Conservation (phyloP, 2,888 invertebrate species). For the Chymomyza procnemis region DNA sequence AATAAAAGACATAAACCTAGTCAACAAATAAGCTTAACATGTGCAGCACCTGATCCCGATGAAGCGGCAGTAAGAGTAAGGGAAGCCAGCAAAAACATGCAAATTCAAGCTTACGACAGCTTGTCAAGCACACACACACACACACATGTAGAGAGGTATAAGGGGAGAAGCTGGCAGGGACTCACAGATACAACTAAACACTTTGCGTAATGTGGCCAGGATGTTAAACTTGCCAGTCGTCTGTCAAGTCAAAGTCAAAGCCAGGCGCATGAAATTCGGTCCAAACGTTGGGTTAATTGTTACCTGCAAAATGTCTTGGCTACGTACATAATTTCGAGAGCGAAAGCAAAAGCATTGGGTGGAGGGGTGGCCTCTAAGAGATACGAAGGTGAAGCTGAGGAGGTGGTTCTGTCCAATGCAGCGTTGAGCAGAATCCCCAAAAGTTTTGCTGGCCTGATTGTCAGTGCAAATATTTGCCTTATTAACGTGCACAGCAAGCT, state of each 20-base stretch:
- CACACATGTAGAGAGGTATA: background rate
- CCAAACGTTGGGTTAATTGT: constrained; percentile 17
- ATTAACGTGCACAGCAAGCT: constrained; percentile 41
- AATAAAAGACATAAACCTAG: background rate
- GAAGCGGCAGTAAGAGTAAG: background rate
- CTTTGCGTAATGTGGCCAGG: constrained; percentile 14
- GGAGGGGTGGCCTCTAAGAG: background rate
- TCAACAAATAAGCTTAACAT: background rate
- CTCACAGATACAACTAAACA: background rate
- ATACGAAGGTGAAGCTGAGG: background rate
- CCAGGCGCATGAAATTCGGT: constrained; percentile 24
- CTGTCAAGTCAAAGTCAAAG: constrained; percentile 18
- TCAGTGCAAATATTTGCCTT: constrained; percentile 61
- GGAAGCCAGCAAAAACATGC: constrained; percentile 28
- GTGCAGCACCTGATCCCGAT: background rate
- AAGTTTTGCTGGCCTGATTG: constrained; percentile 18
- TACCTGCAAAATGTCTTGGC: constrained; percentile 15
- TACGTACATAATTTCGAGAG: background rate
- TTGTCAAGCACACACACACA: background rate
- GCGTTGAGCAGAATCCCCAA: background rate
- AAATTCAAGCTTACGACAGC: constrained; percentile 25
- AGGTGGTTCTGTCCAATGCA: background rate
- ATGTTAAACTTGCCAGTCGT: constrained; percentile 27
- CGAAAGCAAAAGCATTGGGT: background rate
- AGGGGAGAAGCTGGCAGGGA: background rate